Base-by-base conservation (phyloP, 2,797 vertebrate genomes). In the Propithecus deckenii region DNA sequence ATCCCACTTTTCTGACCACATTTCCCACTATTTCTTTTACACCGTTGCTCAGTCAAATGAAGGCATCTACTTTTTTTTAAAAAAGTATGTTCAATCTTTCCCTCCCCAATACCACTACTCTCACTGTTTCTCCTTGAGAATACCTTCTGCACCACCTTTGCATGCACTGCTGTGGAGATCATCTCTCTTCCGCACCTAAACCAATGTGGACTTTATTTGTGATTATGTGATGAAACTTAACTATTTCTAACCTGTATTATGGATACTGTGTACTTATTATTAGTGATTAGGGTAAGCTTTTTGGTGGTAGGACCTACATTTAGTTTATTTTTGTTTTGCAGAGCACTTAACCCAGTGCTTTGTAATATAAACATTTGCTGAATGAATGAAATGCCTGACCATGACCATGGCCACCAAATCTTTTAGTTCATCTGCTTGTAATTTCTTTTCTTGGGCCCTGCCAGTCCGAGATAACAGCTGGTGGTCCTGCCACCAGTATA, bases 241-340 rank as follows among this genome's bases (percentile, higher is more conserved):
- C 78, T 46, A 52, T 59, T 83, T 91, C 38, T 76, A 71, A 89
- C 30, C 25, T 91, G 32, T 48, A 2, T 28, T 41, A 32, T 30
- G 41, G 35, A 52, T 89, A 91, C 13, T 63, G 9, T 76, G 25
- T n/a, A 72, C 20, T 71, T 63, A 22, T 50, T 48, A 15, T 2
- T n/a, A 63, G 11, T 41, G 20, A 72, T 71, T 59, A 76, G 7
- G 41, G 7, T 59, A 72, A 75, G 6, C 5, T 57, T 94, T 92
- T 57, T 83, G 35, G 14, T 83, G 57, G 12, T 15, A 92, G 72
- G 65, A 69, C 1, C 2, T 76, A 28, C 20, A 57, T 23, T 57
- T 69, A 48, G 63, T 67, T 94, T 94, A 57, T 71, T 91, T 93
- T 92, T 93, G 20, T 80, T 90, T 85, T 61, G 22, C 9, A 85